Base-by-base conservation (phyloP, 2,113 vertebrate species). In the Oostethus manadensis region DNA sequence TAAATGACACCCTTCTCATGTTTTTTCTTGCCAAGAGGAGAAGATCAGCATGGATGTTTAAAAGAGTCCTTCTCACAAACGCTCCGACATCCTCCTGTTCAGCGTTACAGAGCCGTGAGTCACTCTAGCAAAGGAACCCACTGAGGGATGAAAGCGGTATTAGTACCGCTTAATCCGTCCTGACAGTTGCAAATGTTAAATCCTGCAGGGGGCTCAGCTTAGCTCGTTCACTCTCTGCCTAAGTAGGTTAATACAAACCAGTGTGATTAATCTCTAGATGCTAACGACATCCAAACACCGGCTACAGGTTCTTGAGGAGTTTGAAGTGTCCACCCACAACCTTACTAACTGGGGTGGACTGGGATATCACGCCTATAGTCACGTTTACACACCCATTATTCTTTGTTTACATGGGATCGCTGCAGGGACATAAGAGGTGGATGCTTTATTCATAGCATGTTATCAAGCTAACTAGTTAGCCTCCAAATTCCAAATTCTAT, bases 171-270 rank as follows among this genome's bases (percentile, higher is more conserved):
- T 85, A 83, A 85, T 85, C 79, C 83, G 43, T 83, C 78, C 74
- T 85, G 83, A 85, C 83, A 83, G 83, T 81, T 83, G 80, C 74
- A 85, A 83, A 81, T 81, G 83, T 83, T 85, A 83, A 85, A 85
- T 83, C 83, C 80, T 85, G 80, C 78, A 85, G 83, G 83, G 79
- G 78, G 78, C 76, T 81, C 80, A 70, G 80, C 83, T 83, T 81
- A 81, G 70, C 46, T 58, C 59, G 47, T 58, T 82, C 70, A 22
- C 75, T 70, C 68, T 69, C 70, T 79, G 74, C 73, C 72, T 81
- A 85, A 85, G 80, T 85, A 81, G 83, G 83, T 83, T 85, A 85
- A 81, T 49, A 81, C 78, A 78, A 72, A 83, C 83, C 72, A 68
- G 65, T 64, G 70, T 71, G 78, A 85, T 85, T 78, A 78, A 81